Conservation (phyloP, 1,140 invertebrate species). For the roundworm (Caenorhabditis elegans) region WBcel235 BX284604.4:9155001-9155500, state of each 20-base stretch:
- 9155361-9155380: neutral
- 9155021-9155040: too few species aligned
- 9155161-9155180: too few species aligned
- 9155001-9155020: too few species aligned
- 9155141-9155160: too few species aligned
- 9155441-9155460: constrained; percentile 14
- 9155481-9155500: neutral
- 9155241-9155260: neutral
- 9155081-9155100: too few species aligned
- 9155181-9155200: too few species aligned
- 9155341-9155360: neutral
- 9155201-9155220: too few species aligned
- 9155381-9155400: neutral
- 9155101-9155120: too few species aligned
- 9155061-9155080: too few species aligned
- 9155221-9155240: neutral
- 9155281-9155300: neutral
- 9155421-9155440: neutral
- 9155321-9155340: neutral
- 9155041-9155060: too few species aligned
- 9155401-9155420: neutral
- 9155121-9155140: too few species aligned
- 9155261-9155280: neutral
- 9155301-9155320: neutral
- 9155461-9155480: constrained; percentile 21